Evolutionary conservation across 2,113 vertebrate species (phyloP), one percentile per base, ranked within the genome.

Genomic region (Halichoeres trimaculatus): DNA sequence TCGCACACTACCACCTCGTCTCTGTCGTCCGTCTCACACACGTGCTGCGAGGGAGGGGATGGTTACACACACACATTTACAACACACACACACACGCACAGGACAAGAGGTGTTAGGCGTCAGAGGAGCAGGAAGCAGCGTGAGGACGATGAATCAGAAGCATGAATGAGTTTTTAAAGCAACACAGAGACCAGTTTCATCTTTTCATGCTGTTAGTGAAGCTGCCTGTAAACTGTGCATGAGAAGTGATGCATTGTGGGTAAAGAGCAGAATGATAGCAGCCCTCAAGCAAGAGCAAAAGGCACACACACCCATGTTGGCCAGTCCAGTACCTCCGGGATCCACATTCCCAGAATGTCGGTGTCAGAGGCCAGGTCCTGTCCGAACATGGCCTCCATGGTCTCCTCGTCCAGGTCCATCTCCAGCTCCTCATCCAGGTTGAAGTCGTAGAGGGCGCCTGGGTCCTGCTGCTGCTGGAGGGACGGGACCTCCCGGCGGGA

Each of bases 311-410:
- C 98, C 98, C 98, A 99, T 94, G 97, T 99, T 95, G 98, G 98
- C 98, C 97, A 99, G 90, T 99, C 98, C 96, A 99, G 81, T 99
- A 99, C 98, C 98, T 99, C 98, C 93, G 98, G 98, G 96, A 99
- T 98, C 97, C 98, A 99, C 97, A 99, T 99, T 97, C 98, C 98
- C 96, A 99, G 97, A 96, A 99, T 99, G 95, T 99, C 98, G 59
- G 95, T 96, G 94, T 99, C 98, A 62, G 94, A 94, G 86, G 96
- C 94, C 51, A 99, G 95, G 85, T 99, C 98, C 92, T 98, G 97
- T 65, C 96, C 97, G 71, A 99, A 99, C 97, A 99, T 98, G 86
- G 97, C 97, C 91, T 99, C 98, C 97, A 99, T 98, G n/a, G 98
- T 95, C 93, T 99, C 98, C 84, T 99, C 97, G 66, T 99, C 98